Evolutionary conservation across 2,888 invertebrate genomes (phyloP).

Genomic region (Sisyra terminalis): DNA sequence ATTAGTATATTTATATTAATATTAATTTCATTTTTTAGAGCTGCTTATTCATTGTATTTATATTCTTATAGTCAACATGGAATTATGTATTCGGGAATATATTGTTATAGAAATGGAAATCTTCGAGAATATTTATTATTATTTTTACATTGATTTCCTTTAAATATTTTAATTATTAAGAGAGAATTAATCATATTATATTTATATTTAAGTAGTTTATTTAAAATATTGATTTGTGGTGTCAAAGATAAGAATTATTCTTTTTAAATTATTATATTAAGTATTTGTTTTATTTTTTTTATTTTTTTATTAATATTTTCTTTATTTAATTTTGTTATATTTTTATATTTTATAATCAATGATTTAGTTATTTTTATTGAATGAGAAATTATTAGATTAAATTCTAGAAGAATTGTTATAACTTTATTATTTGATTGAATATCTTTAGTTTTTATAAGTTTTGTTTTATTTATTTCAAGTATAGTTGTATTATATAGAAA

Average conservation of each 20-base stretch:
- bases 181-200: conserved; percentile 33
- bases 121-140: conserved; percentile 41
- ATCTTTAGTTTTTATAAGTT: conserved; percentile 42
- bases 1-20: conserved; percentile 34
- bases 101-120: conserved; percentile 29
- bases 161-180: conserved; percentile 43
- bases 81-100: conserved; percentile 30
- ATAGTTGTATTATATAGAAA: conserved; percentile 45
- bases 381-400: conserved; percentile 34
- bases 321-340: no score
- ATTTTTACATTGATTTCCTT: conserved; percentile 42
- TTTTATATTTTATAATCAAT: no score
- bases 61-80: conserved; percentile 47
- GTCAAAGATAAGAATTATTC: conserved; percentile 33
- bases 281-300: conserved; percentile 35
- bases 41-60: conserved; percentile 44
- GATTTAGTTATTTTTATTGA: no score
- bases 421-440: conserved; percentile 47
- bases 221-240: conserved; percentile 50
- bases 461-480: conserved; percentile 48
- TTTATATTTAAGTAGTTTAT: conserved; percentile 46
- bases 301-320: no score
- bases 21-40: conserved; percentile 45
- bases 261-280: conserved; percentile 34
- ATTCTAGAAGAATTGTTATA: conserved; percentile 30